A percentile compares a stretch with the other conserved stretches of the same genome.
Evolutionary conservation across 2,113 vertebrate species (phyloP).

Genomic region (Enhydra lutris): DNA sequence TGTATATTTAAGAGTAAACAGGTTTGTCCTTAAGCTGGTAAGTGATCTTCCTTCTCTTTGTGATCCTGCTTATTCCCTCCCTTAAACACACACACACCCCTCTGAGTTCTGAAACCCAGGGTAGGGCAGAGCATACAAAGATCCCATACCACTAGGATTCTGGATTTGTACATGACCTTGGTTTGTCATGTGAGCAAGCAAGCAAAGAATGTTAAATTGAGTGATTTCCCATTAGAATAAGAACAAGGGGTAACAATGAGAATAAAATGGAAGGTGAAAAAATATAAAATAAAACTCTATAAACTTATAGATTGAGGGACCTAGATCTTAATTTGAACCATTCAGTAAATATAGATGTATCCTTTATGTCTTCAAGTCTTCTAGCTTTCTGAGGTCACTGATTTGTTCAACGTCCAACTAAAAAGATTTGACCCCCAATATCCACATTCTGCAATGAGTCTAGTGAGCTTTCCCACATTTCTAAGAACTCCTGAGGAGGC

Average conservation of each 20-base stretch:
- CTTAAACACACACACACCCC: not conserved
- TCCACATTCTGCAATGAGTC: not conserved
- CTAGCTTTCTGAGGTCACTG: not conserved
- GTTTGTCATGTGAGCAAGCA: constrained; percentile 64
- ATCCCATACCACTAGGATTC: constrained; percentile 23
- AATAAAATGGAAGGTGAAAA: constrained; percentile 39
- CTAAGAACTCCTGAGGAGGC: not conserved
- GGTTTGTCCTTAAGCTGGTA: constrained; percentile 78
- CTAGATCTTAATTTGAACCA: not conserved
- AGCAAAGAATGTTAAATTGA: constrained; percentile 58
- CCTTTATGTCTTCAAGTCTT: not conserved
- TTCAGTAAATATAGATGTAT: not conserved
- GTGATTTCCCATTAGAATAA: constrained; percentile 58
- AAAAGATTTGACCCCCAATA: not conserved
- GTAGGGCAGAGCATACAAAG: not conserved
- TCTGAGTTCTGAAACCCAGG: not conserved
- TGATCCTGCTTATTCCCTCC: not conserved
- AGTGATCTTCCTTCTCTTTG: constrained; percentile 56
- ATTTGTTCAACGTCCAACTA: not conserved
- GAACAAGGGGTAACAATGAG: not conserved
- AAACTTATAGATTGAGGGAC: not conserved
- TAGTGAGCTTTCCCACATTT: not conserved
- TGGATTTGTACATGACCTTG: constrained; percentile 39
- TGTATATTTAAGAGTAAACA: constrained; percentile 79
- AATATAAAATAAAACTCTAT: not conserved